Base-by-base conservation (phyloP, 2,888 invertebrate genomes). In the Physocephala rufipes region DNA sequence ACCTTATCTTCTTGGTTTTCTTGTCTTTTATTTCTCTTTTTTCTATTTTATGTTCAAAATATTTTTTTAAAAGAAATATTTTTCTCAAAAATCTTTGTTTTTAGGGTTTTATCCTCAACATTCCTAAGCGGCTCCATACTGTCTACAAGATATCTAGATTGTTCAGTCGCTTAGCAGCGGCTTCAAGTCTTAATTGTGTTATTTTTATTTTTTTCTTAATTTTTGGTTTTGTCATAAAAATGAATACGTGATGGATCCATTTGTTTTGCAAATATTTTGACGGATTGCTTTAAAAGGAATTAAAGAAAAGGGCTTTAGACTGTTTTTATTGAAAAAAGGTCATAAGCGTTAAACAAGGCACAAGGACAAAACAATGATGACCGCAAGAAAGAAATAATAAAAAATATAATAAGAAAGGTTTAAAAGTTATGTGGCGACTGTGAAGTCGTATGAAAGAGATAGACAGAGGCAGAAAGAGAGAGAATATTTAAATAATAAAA, bases 261-360 rank as follows among this genome's bases (percentile, higher is more conserved):
- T 36, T 68, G 68, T 68, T 68, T 24, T 68, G 68, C 68, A 51
- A 68, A 68, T 68, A 68, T 68, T 68, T 68, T 68, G 68, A 68
- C 68, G 68, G 49, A 49, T 36, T 68, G 49, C 16, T 2, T 43
- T 63, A 47, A 63, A 43, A 58, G 9, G 4, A 36, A n/a, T n/a
- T 36, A 7, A 36, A 36, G 36, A 36, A 36, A 36, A 36, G 9
- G 36, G 36, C 36, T 36, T 36, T 9, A 36, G 9, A 7, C 36
- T 9, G 36, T 4, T 9, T 36, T 36, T 36, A 9, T 36, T 36
- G 24, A 43, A 36, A 9, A 26, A 66, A 55, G 53, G 7, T 28
- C 21, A 3, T 49, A 28, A 47, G 26, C 30, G 26, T 21, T 28
- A 45, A 13, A 15, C 7, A 24, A 19, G 24, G 9, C 5, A 36